These are phyloP conservation scores for Leptodactylus fuscus DNA, from an alignment of 2,113 vertebrate genomes.

Conservation along the genomic window DNA sequence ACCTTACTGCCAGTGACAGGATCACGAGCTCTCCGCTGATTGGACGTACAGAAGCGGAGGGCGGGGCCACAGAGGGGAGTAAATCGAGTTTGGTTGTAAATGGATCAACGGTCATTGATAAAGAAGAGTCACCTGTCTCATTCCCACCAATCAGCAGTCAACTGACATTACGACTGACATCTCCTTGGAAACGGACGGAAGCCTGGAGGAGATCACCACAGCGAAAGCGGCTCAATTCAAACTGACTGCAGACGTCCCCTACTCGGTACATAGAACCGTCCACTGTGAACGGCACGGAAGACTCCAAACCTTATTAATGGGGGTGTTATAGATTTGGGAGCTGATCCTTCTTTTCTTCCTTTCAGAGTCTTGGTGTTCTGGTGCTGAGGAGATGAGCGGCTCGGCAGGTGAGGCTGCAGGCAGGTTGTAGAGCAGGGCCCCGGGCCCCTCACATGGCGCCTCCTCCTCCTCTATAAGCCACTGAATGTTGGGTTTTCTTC, in stretches of 20 bases:
- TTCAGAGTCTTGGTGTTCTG: not conserved
- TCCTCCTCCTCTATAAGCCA: no score
- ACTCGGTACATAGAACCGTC: not conserved
- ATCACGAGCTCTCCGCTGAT: not conserved
- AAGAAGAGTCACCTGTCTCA: not conserved
- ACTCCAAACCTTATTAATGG: not conserved
- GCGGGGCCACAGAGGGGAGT: not conserved
- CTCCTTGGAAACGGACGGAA: slow-evolving; percentile 42
- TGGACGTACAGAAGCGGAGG: not conserved
- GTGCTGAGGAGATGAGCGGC: not conserved
- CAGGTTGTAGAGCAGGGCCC: not conserved
- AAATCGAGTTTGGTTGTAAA: not conserved
- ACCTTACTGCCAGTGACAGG: not conserved
- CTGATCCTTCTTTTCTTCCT: no score
- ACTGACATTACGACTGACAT: not conserved
- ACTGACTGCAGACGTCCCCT: not conserved
- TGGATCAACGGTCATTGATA: not conserved
- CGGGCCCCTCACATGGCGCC: no score
- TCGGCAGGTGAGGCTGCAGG: not conserved
- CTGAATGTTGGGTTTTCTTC: no score
- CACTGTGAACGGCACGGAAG: not conserved
- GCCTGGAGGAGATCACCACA: not conserved
- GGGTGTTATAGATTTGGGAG: not conserved
- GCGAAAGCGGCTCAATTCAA: slow-evolving; percentile 7
- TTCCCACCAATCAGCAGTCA: not conserved